A percentile compares a stretch with the other conserved stretches of the same genome.
phyloP scores from a whole-genome alignment of 2,797 vertebrate species.

The Echeneis naucrates region DNA sequence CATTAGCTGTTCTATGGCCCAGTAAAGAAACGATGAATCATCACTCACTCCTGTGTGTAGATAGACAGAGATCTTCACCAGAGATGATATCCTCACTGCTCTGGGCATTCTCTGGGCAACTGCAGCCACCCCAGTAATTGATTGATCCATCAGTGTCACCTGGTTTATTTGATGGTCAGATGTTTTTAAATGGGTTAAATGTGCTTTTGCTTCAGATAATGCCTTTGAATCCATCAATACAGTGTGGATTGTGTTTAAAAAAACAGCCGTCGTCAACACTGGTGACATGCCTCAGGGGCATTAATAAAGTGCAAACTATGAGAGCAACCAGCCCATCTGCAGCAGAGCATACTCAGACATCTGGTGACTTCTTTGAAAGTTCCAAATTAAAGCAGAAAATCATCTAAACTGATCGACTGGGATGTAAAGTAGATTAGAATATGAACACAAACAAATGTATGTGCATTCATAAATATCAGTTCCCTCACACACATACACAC shows the following conservation, averaged over 20 bases:
- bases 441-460: conserved; percentile 61
- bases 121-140: neutral
- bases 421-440: conserved; percentile 54
- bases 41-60: no score
- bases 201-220: neutral
- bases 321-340: conserved; percentile 65
- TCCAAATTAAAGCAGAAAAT: conserved; percentile 63
- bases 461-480: conserved; percentile 42
- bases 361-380: conserved; percentile 62
- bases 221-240: neutral
- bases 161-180: neutral
- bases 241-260: conserved; percentile 38
- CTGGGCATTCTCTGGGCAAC: no score
- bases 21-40: no score
- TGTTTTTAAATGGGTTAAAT: conserved; percentile 6
- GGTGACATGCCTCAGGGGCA: conserved; percentile 54
- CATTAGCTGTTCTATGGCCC: no score
- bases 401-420: conserved; percentile 48
- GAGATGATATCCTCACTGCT: no score
- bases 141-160: neutral
- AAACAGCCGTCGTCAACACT: conserved; percentile 31
- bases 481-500: conserved; percentile 14
- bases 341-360: conserved; percentile 46
- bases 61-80: no score
- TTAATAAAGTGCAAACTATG: conserved; percentile 50